Evolutionary conservation across 2,797 vertebrate genomes (phyloP).

Genomic region (Pipistrellus nathusii): DNA sequence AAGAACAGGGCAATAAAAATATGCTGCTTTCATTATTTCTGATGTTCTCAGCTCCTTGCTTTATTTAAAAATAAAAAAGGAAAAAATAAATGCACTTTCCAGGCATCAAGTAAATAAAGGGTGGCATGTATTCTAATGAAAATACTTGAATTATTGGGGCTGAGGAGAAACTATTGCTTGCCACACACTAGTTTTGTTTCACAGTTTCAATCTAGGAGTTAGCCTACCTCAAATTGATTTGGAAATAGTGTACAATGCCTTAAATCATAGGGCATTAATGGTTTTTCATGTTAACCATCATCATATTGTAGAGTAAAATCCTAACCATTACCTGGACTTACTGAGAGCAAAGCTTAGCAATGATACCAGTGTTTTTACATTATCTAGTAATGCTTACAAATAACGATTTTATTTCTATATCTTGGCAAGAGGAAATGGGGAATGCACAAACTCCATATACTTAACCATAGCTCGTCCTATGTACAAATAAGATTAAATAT

Average conservation of each 20-base stretch:
- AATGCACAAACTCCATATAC: not conserved
- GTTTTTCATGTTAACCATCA: not conserved
- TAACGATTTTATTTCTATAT: slow-evolving; percentile 6
- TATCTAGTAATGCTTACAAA: slow-evolving; percentile 3
- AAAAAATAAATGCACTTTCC: slow-evolving; percentile 76
- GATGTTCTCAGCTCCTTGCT: slow-evolving; percentile 74
- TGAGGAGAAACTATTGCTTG: slow-evolving; percentile 69
- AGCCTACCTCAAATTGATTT: slow-evolving; percentile 34
- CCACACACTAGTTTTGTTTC: slow-evolving; percentile 76
- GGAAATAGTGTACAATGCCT: not conserved
- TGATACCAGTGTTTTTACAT: not conserved
- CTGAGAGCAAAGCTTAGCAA: slow-evolving; percentile 9
- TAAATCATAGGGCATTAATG: not conserved
- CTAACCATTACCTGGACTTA: slow-evolving; percentile 1
- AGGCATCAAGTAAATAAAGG: slow-evolving; percentile 59
- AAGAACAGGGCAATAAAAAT: slow-evolving; percentile 85
- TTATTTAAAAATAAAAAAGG: slow-evolving; percentile 78
- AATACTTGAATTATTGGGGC: slow-evolving; percentile 73
- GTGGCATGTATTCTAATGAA: slow-evolving; percentile 77
- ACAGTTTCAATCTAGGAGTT: slow-evolving; percentile 20
- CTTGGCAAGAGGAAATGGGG: slow-evolving; percentile 24
- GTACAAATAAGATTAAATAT: not conserved
- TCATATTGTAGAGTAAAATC: not conserved
- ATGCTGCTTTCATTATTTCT: slow-evolving; percentile 82
- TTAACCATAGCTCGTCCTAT: not conserved